These are phyloP conservation scores for Hyppa rectilinea DNA, from an alignment of 2,888 invertebrate genomes.

Conservation along the genomic window DNA sequence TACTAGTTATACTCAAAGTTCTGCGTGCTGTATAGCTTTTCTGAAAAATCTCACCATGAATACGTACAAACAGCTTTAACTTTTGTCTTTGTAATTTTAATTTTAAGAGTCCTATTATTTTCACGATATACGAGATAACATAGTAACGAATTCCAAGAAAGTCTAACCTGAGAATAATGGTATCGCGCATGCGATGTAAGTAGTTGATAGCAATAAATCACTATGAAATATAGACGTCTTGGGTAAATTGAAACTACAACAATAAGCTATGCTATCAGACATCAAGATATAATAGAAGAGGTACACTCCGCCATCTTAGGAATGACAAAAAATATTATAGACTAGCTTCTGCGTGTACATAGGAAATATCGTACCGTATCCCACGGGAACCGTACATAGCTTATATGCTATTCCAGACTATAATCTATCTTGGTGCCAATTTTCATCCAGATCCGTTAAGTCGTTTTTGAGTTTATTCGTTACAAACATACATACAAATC, in stretches of 20 bases:
- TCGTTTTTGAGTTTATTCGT: too few species aligned
- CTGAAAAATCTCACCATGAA: too few species aligned
- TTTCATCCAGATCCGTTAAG: too few species aligned
- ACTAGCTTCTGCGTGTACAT: too few species aligned
- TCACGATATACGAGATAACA: not conserved
- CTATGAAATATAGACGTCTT: conserved; percentile 24
- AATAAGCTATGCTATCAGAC: conserved; percentile 21
- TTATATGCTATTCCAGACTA: too few species aligned
- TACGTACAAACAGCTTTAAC: conserved; percentile 2
- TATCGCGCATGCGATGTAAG: conserved; percentile 6
- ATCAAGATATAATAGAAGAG: conserved; percentile 16
- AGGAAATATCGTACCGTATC: too few species aligned
- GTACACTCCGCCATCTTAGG: not conserved
- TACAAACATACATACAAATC: too few species aligned
- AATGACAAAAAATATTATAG: not conserved
- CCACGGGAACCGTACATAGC: too few species aligned
- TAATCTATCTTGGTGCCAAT: too few species aligned
- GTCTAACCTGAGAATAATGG: conserved; percentile 35
- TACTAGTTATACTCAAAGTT: too few species aligned
- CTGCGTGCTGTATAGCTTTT: too few species aligned
- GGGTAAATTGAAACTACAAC: conserved; percentile 31
- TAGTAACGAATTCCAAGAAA: conserved; percentile 15
- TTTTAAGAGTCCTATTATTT: not conserved
- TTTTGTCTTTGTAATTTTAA: not conserved
- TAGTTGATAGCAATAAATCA: conserved; percentile 46